Evolutionary conservation across 2,797 vertebrate genomes (phyloP), one percentile per base, ranked within the genome.

Genomic region (Lacerta agilis): DNA sequence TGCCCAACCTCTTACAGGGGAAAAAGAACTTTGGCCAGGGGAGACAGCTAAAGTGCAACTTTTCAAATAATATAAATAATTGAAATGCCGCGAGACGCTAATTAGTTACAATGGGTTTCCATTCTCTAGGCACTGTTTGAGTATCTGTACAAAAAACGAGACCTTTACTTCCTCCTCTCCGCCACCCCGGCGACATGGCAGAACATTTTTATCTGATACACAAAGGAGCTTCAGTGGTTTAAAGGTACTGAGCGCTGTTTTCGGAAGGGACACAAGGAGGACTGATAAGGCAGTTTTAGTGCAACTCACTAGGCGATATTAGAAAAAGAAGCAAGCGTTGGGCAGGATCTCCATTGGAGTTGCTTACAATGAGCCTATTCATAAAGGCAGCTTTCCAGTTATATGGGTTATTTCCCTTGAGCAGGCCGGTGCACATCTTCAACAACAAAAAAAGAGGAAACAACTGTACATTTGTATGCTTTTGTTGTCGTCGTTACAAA

Each of bases 11-110:
- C 93, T 94, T 89, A 93, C 80, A 91, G 94, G 92, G 83, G 90
- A 72, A 79, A 87, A 79, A 87, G 91, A 92, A 61, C 61, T 33
- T 20, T 2, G 69, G 92, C 77, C 36, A 58, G 92, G 90, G 69
- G 87, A 94, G 90, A 89, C 90, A 94, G 94, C 95, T 97, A 97
- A 97, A 97, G 97, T 97, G 96, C 97, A 96, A 97, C 96, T 96
- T 64, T 96, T 88, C 96, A 96, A 96, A 95, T 95, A 96, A 97
- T 94, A 97, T 96, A 97, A 97, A 96, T 97, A 96, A 97, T 95
- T 96, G 93, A 94, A 95, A 95, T 41, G 90, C 94, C 96, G 93
- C 94, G 94, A 92, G 95, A 93, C 94, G 94, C 95, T 96, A 94
- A 95, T 94, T 94, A 93, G 86, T 94, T 85, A 90, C 92, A 94